Evolutionary conservation across 2,113 vertebrate genomes (phyloP).

Genomic region (Esox niger): DNA sequence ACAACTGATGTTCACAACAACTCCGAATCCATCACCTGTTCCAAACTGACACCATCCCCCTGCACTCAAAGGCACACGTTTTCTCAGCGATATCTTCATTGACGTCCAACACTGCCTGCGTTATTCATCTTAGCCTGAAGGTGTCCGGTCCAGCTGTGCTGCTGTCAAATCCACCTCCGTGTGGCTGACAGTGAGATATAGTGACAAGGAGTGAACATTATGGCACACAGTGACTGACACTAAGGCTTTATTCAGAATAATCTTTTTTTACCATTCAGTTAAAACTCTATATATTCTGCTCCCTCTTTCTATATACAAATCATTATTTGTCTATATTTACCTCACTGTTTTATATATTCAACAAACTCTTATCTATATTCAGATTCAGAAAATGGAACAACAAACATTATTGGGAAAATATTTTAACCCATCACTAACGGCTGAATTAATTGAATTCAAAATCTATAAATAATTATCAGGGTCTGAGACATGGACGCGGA

Average conservation of each 20-base stretch:
- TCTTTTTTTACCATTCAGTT: no score
- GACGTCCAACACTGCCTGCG: no score
- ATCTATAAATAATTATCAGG: not conserved
- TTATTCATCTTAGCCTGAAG: not conserved
- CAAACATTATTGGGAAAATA: slow-evolving; percentile 10
- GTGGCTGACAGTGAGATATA: no score
- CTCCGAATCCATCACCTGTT: not conserved
- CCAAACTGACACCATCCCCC: slow-evolving; percentile 8
- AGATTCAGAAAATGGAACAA: not conserved
- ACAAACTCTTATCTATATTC: no score
- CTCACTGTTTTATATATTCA: no score
- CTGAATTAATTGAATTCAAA: not conserved
- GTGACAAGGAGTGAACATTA: no score
- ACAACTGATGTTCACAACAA: not conserved
- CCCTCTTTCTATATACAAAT: no score
- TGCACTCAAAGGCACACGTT: slow-evolving; percentile 44
- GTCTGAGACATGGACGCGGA: slow-evolving; percentile 40
- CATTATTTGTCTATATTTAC: no score
- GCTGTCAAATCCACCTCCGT: no score
- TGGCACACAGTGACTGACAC: no score
- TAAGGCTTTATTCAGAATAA: no score
- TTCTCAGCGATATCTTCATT: not conserved
- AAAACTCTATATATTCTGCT: no score
- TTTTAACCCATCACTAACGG: not conserved
- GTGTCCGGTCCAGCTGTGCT: not conserved